phyloP scores from a whole-genome alignment of 1,140 invertebrate genomes.

The Cotesia glomerata region DNA sequence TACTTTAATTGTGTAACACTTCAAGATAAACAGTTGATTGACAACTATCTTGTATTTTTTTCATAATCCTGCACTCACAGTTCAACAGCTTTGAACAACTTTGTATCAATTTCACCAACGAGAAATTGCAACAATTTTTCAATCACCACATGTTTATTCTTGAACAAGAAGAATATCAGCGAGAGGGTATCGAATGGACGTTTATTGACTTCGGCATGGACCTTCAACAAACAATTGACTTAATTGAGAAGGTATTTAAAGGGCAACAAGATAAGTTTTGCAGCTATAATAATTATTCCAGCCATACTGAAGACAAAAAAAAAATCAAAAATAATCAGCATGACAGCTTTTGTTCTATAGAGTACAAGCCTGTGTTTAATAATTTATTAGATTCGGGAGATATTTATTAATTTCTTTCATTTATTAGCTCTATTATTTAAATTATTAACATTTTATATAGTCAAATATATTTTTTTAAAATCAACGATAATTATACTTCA shows the following conservation, averaged over 20 bases:
- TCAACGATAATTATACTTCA: no score
- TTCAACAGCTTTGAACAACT: constrained; percentile 99
- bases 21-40: not conserved
- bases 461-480: no score
- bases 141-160: constrained; percentile 99
- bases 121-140: constrained; percentile 98
- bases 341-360: not conserved
- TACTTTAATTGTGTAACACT: no score
- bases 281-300: constrained; percentile 32
- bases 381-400: not conserved
- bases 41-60: not conserved
- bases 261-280: constrained; percentile 28
- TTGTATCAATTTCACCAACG: constrained; percentile 98
- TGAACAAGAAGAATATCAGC: constrained; percentile 97
- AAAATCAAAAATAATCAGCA: constrained; percentile 24
- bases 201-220: constrained; percentile 99
- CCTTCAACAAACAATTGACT: constrained; percentile 93
- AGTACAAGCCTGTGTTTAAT: not conserved
- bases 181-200: constrained; percentile 92
- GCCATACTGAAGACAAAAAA: not conserved
- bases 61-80: constrained; percentile 66
- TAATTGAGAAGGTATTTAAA: constrained; percentile 92
- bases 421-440: no score
- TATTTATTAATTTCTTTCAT: not conserved
- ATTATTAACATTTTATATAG: no score